Evolutionary conservation across 2,797 vertebrate species (phyloP).

Genomic region (Galaxias olidus): DNA sequence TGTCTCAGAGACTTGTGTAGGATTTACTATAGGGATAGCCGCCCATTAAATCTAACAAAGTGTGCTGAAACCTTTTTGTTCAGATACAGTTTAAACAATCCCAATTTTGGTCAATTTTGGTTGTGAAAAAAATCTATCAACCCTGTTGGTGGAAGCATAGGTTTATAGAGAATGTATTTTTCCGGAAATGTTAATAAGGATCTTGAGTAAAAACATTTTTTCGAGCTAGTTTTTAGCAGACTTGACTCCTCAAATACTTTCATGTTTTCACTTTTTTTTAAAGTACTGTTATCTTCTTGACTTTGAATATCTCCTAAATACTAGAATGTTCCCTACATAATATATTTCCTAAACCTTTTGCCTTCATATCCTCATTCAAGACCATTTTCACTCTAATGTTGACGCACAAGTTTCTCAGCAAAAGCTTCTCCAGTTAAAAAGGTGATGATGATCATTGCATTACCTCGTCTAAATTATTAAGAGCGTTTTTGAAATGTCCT

Average conservation of each 20-base stretch:
- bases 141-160: neutral
- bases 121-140: slow-evolving; percentile 6
- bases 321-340: slow-evolving; percentile 1
- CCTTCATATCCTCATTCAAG: slow-evolving; percentile 1
- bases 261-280: neutral
- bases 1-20: slow-evolving; percentile 39
- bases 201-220: slow-evolving; percentile 31
- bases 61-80: slow-evolving; percentile 28
- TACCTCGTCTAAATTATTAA: slow-evolving; percentile 77
- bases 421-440: slow-evolving; percentile 47
- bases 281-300: slow-evolving; percentile 26
- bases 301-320: slow-evolving; percentile 14
- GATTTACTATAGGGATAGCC: slow-evolving; percentile 45
- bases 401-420: slow-evolving; percentile 38
- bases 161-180: slow-evolving; percentile 31
- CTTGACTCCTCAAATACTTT: slow-evolving; percentile 26
- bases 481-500: slow-evolving; percentile 31
- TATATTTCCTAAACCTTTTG: slow-evolving; percentile 5
- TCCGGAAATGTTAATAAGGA: slow-evolving; percentile 18
- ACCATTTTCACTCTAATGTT: slow-evolving; percentile 32
- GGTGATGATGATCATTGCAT: slow-evolving; percentile 62
- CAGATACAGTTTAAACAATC: slow-evolving; percentile 10
- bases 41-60: slow-evolving; percentile 15
- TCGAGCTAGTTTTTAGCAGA: slow-evolving; percentile 6
- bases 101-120: slow-evolving; percentile 17